Base-by-base conservation (phyloP, 2,113 vertebrate species). In the Protomyctophum bolini region DNA sequence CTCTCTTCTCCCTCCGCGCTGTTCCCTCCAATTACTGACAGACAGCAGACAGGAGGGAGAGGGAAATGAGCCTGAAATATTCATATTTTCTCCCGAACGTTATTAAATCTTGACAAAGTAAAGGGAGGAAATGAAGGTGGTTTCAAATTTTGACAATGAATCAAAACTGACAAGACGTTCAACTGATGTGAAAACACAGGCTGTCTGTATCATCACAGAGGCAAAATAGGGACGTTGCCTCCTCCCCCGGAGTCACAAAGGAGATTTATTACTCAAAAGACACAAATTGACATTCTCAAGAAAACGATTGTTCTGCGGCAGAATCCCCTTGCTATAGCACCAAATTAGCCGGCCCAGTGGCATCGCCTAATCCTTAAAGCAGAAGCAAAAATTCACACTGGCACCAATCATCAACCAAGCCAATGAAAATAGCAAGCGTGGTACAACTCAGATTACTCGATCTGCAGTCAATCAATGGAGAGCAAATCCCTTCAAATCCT, bases 111-210 rank as follows among this genome's bases (percentile, higher is more conserved):
- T 79, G 85, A 84, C 86, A 88, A 80, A 80, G 66, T 80, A 70
- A 80, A 87, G 82, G 78, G 69, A 88, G 10, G 10, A 14, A 86
- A 89, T 83, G 66, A 84, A 80, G 73, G 79, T 68, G 65, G 71
- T 75, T 84, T 86, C 61, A 81, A 41, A 66, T 81, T 81, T 83
- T 81, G 80, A 85, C 83, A 81, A 68, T 61, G 66, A 70, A 87
- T 88, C 69, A 76, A 89, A 85, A 84, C 73, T 87, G 86, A 88
- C 89, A 88, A 80, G 85, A 88, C 83, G 84, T 89, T 86, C 84
- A 88, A 86, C 66, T 74, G 75, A 90, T 87, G 81, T 84, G 69
- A 75, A 86, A 89, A 90, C 87, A 86, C 88, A 86, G 85, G 82
- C 85, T 77, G 86, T 83, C 73, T 73, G 76, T 41, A 86, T 87